Percentiles rank a stretch among this genome's conserved stretches.
phyloP scores from a whole-genome alignment of 2,113 vertebrate genomes.

The Mesocricetus auratus region DNA sequence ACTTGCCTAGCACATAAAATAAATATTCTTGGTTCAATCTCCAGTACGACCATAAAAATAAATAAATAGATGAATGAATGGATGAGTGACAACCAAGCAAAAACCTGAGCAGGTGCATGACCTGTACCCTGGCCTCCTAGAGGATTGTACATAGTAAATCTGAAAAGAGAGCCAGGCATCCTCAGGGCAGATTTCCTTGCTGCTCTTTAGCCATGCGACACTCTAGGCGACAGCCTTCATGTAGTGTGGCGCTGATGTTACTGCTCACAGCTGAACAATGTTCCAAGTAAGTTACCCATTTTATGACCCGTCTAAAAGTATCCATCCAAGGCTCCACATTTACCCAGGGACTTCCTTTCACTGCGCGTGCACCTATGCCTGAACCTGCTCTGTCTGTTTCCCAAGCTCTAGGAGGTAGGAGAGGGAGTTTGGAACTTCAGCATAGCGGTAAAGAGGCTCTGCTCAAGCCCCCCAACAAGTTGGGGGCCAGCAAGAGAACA shows the following conservation, averaged over 20 bases:
- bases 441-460: background rate
- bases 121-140: background rate
- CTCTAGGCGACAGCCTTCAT: background rate
- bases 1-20: background rate
- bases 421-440: background rate
- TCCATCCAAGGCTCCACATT: background rate
- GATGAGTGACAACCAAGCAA: background rate
- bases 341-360: background rate
- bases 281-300: background rate
- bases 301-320: background rate
- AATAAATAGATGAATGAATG: background rate
- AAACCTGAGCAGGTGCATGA: background rate
- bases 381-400: background rate
- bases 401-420: background rate
- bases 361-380: background rate
- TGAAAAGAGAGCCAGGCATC: background rate
- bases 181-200: background rate
- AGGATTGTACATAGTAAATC: background rate
- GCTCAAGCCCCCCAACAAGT: background rate
- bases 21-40: background rate
- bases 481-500: background rate
- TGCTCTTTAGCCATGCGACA: background rate
- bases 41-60: background rate
- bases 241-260: accelerated
- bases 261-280: background rate